A percentile compares a stretch with the other conserved stretches of the same genome.
Conservation (phyloP, 1,140 invertebrate species). For the Brachystomella parvula region DNA sequence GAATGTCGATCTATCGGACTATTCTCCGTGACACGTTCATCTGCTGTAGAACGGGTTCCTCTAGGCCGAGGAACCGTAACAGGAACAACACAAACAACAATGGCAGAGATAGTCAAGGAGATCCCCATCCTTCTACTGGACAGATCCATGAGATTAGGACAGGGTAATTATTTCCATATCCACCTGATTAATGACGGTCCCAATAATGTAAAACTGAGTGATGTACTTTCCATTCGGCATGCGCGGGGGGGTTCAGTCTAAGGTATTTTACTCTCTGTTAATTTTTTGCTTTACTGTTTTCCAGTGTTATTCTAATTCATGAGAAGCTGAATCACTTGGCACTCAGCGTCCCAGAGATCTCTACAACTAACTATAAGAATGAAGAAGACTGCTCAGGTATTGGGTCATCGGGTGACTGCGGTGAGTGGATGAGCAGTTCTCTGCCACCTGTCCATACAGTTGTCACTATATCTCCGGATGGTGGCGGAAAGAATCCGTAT, state of each 20-base stretch:
- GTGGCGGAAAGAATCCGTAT: not conserved
- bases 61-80: not conserved
- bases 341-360: conserved; percentile 36
- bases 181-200: not conserved
- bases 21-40: conserved; percentile 28
- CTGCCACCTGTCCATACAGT: conserved; percentile 30
- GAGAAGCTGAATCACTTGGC: conserved; percentile 36
- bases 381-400: not conserved
- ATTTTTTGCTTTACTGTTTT: conserved; percentile 13
- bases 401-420: conserved; percentile 13
- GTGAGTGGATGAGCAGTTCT: conserved; percentile 31
- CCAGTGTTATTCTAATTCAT: conserved; percentile 37
- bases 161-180: not conserved
- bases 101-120: not conserved
- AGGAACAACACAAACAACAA: not conserved
- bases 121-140: not conserved
- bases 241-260: not conserved
- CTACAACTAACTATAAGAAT: conserved; percentile 18
- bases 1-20: conserved; percentile 17
- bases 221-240: not conserved
- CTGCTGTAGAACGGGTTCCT: conserved; percentile 19
- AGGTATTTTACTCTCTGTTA: not conserved
- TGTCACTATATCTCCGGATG: conserved; percentile 24
- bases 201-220: not conserved
- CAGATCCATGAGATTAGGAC: not conserved